Evolutionary conservation across 53 echinoderm and acorn worm species (phyloP).

Genomic region (Arbacia lixula): DNA sequence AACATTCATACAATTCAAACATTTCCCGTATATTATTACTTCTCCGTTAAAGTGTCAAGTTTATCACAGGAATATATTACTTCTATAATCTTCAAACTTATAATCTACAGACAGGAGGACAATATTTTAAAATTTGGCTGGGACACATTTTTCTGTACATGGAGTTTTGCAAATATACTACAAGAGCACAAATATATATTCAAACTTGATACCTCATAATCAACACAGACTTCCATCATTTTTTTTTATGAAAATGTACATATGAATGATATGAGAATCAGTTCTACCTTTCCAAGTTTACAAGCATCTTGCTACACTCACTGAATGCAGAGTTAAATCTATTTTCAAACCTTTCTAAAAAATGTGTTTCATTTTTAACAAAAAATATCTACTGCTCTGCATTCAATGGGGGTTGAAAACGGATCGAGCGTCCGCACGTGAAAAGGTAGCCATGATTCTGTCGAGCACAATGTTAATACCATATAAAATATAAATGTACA

Average conservation of each 20-base stretch:
- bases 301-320: too few species aligned
- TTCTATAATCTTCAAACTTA: conserved; percentile 33
- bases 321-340: too few species aligned
- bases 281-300: conserved; percentile 19
- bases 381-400: conserved; percentile 1
- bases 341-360: too few species aligned
- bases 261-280: conserved; percentile 46
- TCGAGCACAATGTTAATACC: conserved; percentile 46
- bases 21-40: too few species aligned
- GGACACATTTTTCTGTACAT: conserved; percentile 37
- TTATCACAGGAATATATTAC: conserved; percentile 53
- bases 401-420: too few species aligned
- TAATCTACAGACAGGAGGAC: conserved; percentile 16
- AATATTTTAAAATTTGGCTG: not conserved
- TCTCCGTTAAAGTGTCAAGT: too few species aligned
- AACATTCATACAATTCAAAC: not conserved
- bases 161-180: conserved; percentile 31
- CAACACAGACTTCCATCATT: conserved; percentile 17
- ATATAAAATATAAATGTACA: conserved; percentile 58
- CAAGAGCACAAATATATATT: conserved; percentile 46
- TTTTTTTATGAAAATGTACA: conserved; percentile 50
- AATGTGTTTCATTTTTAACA: too few species aligned
- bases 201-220: conserved; percentile 31
- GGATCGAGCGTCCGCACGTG: too few species aligned
- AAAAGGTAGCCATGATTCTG: conserved; percentile 25